Evolutionary conservation across 2,113 vertebrate species (phyloP), one percentile per base, ranked within the genome.

Genomic region (Tachysurus vachellii): DNA sequence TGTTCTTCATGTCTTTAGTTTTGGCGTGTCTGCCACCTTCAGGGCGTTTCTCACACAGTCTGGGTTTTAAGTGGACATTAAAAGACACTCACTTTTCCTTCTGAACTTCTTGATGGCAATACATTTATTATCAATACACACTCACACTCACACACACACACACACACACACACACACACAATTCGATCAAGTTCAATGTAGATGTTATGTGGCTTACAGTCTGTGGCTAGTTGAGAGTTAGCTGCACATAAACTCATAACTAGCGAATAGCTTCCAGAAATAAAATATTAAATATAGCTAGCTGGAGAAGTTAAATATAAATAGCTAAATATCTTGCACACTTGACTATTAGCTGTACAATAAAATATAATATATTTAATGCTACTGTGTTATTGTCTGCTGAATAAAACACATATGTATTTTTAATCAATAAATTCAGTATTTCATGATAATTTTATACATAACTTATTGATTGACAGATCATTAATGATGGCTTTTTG

Each of bases 11-110:
- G 36, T 47, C 23, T 82, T 82, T 42, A 82, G 80, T 82, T 36
- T 82, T 47, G 56, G 36, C 13, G 12, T 82, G 80, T 64, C 80
- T 59, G 77, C 77, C 77, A 80, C 77, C 77, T 82, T 82, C 61
- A 82, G 80, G 80, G 80, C 23, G 1, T 82, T 82, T 81, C 31
- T 61, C 80, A 80, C 77, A 56, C 26, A 81, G 54, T 81, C 56
- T 82, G 21, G 13, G 12, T 26, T 61, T 47, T 62, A 44, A 82
- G 57, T n/a, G 17, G 80, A 44, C 80, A 61, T 61, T 81, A 42
- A 44, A 81, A 11, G 42, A 82, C 11, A 47, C 21, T 16, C 57
- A 82, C 19, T 44, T 82, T 2, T 62, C 14, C 21, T 80, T 80
- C 53, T 80, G 17, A 17, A 80, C 17, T 57, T 57, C 28, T 79